Evolutionary conservation across 2,797 vertebrate genomes (phyloP), one percentile per base, ranked within the genome.

Genomic region (Propithecus perrieri): DNA sequence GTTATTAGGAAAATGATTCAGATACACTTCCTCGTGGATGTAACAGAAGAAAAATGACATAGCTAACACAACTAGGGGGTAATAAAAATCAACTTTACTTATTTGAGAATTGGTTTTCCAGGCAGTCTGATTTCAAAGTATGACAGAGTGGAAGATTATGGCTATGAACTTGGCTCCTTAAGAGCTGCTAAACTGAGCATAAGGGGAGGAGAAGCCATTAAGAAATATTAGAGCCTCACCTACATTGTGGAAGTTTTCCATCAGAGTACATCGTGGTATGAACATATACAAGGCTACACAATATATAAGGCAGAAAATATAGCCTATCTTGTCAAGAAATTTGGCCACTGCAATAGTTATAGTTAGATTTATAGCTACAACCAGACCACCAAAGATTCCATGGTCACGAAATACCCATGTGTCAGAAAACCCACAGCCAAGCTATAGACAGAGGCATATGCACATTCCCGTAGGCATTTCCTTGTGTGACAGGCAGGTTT

Each of bases 11-110:
- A 55, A 69, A 38, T 81, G 48, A 95, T 83, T 94, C 71, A 84
- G 35, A 92, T 86, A 74, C 41, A 17, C 79, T 63, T 72, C n/a
- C 17, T 95, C 28, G 4, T 46, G 35, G 24, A 30, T 41, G 14
- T 63, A 85, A 91, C 46, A 41, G 71, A 97, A 94, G 80, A 91
- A 55, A 95, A 91, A 96, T 71, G 61, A 80, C 63, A 63, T 35
- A 88, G 55, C 48, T 48, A 59, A 57, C 14, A 79, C 35, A 91
- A 85, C 41, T 55, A 18, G 35, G 7, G 38, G n/a, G 3, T 61
- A 95, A 85, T 91, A 85, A 79, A 94, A 94, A 80, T 14, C 46
- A 94, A 41, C 5, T 7, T 48, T 26, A 55, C 15, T 79, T 71
- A 76, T 88, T 48, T 80, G 38, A 84, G 28, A 53, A 35, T 20